Conservation (phyloP, 1,140 invertebrate species). For the Zaprionus vittiger region DNA sequence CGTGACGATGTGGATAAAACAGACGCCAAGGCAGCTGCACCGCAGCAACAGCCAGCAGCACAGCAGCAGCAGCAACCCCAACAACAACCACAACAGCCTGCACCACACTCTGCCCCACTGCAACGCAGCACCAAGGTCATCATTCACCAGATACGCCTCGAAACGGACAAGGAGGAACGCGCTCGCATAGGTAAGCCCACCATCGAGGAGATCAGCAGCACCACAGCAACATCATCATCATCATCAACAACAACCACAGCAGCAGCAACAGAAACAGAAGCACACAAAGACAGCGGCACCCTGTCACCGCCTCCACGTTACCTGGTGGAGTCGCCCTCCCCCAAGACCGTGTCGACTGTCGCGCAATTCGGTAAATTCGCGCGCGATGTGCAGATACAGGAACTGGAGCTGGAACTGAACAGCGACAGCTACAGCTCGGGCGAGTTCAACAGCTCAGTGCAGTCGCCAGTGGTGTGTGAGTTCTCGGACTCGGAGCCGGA, state of each 20-base stretch:
- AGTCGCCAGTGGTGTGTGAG: conserved; percentile 70
- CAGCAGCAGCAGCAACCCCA: conserved; percentile 9
- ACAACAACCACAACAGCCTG: not conserved
- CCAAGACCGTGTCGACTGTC: conserved; percentile 39
- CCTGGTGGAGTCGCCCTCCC: conserved; percentile 59
- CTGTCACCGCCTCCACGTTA: conserved; percentile 70
- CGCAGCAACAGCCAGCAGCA: conserved; percentile 8
- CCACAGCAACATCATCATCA: conserved; percentile 32
- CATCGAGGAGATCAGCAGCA: conserved; percentile 69
- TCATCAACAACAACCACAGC: conserved; percentile 16
- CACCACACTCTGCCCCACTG: not conserved
- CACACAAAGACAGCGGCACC: conserved; percentile 40
- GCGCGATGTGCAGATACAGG: conserved; percentile 71
- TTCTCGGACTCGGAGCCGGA: conserved; percentile 70
- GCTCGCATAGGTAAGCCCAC: conserved; percentile 54
- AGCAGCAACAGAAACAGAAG: conserved; percentile 7
- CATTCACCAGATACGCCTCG: conserved; percentile 73
- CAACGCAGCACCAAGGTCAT: conserved; percentile 72
- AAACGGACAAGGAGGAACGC: conserved; percentile 52
- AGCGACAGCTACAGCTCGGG: conserved; percentile 71
- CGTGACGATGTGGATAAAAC: conserved; percentile 30
- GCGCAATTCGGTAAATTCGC: conserved; percentile 53
- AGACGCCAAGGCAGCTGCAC: not conserved
- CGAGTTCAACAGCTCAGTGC: conserved; percentile 50
- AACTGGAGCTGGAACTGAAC: conserved; percentile 67